These are phyloP conservation scores for Luehdorfia chinensis DNA, from an alignment of 1,140 invertebrate genomes.

Conservation along the genomic window DNA sequence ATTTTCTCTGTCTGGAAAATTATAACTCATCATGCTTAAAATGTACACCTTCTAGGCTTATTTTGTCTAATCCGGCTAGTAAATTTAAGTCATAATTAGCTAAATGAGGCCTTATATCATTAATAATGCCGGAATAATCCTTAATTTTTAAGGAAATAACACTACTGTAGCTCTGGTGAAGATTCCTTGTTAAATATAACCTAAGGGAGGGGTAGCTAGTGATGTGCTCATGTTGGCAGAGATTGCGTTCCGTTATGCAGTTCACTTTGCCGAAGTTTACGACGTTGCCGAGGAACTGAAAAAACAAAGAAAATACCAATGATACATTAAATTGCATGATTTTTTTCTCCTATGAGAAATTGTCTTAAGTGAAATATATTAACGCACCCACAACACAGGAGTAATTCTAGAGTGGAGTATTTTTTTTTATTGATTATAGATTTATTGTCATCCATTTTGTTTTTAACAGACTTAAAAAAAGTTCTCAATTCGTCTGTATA, in stretches of 20 bases:
- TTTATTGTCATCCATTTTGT: no score
- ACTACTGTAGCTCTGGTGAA: conserved; percentile 27
- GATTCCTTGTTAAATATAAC: conserved; percentile 41
- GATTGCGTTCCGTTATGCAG: conserved; percentile 45
- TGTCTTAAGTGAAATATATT: no score
- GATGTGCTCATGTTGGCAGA: conserved; percentile 61
- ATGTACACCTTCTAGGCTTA: conserved; percentile 24
- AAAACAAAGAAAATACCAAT: conserved; percentile 18
- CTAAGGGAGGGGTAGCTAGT: conserved; percentile 48
- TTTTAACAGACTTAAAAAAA: no score
- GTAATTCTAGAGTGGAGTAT: no score
- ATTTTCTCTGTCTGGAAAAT: no score
- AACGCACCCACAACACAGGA: no score
- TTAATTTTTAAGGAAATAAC: conserved; percentile 37
- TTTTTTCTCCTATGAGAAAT: no score
- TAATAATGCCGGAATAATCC: conserved; percentile 35
- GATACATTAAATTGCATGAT: no score
- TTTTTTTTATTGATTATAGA: no score
- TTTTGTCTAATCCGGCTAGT: conserved; percentile 27
- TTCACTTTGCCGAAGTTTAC: conserved; percentile 62
- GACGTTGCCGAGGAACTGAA: conserved; percentile 46
- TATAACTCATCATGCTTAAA: conserved; percentile 56
- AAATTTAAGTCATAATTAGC: conserved; percentile 35
- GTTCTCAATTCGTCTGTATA: no score
- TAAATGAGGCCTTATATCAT: conserved; percentile 45